Evolutionary conservation across 2,888 invertebrate genomes (phyloP), one percentile per base, ranked within the genome.

Genomic region (Colostygia pectinataria): DNA sequence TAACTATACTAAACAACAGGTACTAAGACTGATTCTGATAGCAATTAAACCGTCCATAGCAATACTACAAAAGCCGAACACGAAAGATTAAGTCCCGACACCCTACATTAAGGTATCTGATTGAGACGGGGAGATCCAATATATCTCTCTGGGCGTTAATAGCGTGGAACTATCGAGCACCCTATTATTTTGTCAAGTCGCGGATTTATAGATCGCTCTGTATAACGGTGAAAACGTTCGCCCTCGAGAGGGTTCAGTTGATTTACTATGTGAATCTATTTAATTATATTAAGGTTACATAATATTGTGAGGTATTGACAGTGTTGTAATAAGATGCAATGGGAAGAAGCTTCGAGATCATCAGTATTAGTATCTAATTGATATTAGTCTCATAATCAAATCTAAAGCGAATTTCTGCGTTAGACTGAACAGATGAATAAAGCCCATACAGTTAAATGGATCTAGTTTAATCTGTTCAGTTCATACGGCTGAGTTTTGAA

Each of bases 121-220:
- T 88, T 84, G 87, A 83, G 84, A 81, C 67, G 80, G 78, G 76
- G 69, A 78, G 77, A 77, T 73, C 76, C 83, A 81, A 88, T 89
- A 90, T 89, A 89, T 90, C 89, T 88, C 83, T 72, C 69, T 65
- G 71, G 83, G 86, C 89, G 89, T 90, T 89, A 90, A 90, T 89
- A 84, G 88, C 84, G 73, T 73, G 71, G 77, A 80, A 79, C 76
- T 80, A 86, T 83, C 84, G 81, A 67, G 74, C 76, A 76, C 73
- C 81, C 88, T 88, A 90, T 90, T 90, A 90, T 90, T 90, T 89
- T 90, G 89, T 89, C 89, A 88, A 87, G 88, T 70, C 60, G 74
- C 73, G 75, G 80, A 90, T 90, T 90, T 90, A 90, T 90, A 80
- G 89, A 80, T 81, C 75, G 76, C 63, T 65, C 71, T 66, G 63